Evolutionary conservation across 1,140 invertebrate species (phyloP).

Genomic region (Kradibia gibbosae): DNA sequence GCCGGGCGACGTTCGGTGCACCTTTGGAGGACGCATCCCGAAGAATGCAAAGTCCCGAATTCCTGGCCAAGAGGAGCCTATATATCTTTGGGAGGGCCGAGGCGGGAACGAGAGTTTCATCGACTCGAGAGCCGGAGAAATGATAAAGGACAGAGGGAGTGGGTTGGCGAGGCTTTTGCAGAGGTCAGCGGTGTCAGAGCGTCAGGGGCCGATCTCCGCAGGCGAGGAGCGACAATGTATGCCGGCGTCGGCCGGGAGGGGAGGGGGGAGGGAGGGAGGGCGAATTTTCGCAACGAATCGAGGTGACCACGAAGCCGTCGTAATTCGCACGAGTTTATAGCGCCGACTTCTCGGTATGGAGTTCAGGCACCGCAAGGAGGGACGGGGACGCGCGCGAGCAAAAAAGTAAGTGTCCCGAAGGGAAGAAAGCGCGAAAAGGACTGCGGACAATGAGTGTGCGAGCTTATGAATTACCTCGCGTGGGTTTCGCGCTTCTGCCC

Average conservation of each 20-base stretch:
- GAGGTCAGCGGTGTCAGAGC: neutral
- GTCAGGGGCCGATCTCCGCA: too few species aligned
- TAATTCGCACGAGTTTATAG: constrained; percentile 66
- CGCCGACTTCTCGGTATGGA: constrained; percentile 49
- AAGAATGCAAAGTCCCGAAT: constrained; percentile 34
- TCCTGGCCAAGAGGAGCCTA: neutral
- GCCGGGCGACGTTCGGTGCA: neutral
- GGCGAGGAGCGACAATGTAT: too few species aligned
- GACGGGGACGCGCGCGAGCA: neutral
- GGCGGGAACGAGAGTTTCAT: constrained; percentile 7
- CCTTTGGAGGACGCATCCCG: neutral
- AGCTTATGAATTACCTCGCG: too few species aligned
- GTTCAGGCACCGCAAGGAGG: neutral
- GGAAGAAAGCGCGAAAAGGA: neutral
- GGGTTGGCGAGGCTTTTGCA: constrained; percentile 5
- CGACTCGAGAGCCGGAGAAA: constrained; percentile 35
- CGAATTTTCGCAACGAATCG: constrained; percentile 22
- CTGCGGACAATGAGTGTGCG: neutral
- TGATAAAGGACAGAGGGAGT: constrained; percentile 8
- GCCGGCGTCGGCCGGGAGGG: neutral
- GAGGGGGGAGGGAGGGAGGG: neutral
- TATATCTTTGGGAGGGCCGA: neutral
- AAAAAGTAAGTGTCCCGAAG: neutral
- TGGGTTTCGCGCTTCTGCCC: constrained; percentile 20
- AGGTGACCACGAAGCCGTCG: constrained; percentile 55